Base-by-base conservation (phyloP, 2,113 vertebrate species). In the Potamarius usumacintae region DNA sequence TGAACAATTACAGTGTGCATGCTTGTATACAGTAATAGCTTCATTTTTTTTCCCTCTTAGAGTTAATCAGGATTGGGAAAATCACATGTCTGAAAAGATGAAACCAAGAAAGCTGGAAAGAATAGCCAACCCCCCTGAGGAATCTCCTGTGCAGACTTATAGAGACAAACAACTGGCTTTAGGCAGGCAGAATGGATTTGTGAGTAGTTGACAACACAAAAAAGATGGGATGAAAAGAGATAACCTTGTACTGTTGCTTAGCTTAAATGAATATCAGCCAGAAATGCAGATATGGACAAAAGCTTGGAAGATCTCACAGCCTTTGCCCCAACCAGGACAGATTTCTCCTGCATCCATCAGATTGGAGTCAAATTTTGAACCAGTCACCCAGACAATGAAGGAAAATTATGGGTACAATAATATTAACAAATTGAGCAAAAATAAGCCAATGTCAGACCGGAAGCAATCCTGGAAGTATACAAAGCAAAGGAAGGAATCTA, bases 271-370 rank as follows among this genome's bases (percentile, higher is more conserved):
- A 60, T 93, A 58, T 30, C 91, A 92, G 22, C 92, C 92, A 7
- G 90, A 84, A 30, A 7, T 82, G 7, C 87, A 91, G 89, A 58
- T 91, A 9, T 94, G 92, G 93, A 87, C 91, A 0, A 92, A 92
- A 58, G 90, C 92, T 55, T 94, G 93, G 92, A 92, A 90, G 83
- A 92, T 90, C 83, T 91, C 89, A 50, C 92, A 93, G 18, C 58
- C 67, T 12, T 89, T 92, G 74, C 81, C 76, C 11, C 1, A 55
- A 79, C 71, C 85, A 85, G 84, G 77, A 71, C 88, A 78, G 3
- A 17, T 22, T 0, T 53, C 17, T 82, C 55, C 76, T 65, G 48
- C 52, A 9, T 53, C 55, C 1, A 17, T 42, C 91, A 25, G 34
- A 89, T 60, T 93, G 91, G 94, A 92, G 92, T 58, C 48, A 92